Base-by-base conservation (phyloP, 1,140 invertebrate genomes). In the Apis dorsata region DNA sequence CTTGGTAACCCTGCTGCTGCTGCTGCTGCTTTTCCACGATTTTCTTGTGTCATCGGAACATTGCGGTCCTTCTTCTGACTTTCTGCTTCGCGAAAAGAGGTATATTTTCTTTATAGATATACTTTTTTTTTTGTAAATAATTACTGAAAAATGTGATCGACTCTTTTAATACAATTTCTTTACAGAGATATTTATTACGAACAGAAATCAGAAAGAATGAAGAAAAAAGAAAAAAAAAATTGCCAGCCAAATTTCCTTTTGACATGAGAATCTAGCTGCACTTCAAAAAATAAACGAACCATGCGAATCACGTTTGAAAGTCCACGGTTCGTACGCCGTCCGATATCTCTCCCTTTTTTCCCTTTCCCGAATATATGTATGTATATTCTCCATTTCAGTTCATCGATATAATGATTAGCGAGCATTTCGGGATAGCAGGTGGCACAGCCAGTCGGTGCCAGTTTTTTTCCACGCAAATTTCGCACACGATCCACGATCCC, bases 241-340 rank as follows among this genome's bases (percentile, higher is more conserved):
- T 11, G 5, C 19, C 19, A 69, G 49, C 5, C 3, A 49, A 51
- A 69, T 49, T 49, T n/a, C 11, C 66, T 44, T n/a, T n/a, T 21
- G 13, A n/a, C 7, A n/a, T 13, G 21, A 21, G 19, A n/a, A 69
- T 3, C 19, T n/a, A 1, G 19, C n/a, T 13, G 12, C 19, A 70
- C 53, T 70, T 69, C 34, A 21, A 49, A 17, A 70, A 51, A 15
- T n/a, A 70, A 70, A 51, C 21, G 68, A 70, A 70, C 68, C 68
- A 10, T 17, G n/a, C 12, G 44, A 70, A 70, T 70, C 68, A 24
- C 49, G 68, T 70, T 70, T 24, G 49, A 34, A 34, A 34, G n/a
- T 8, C 2, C 8, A 51, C 49, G 15, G 7, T 0, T 69, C 44
- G 44, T 49, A 12, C 8, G 13, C 8, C 62, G 15, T 44, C 11